phyloP scores from a whole-genome alignment of 92 coral and sea anemone genomes.

The Micromussa lordhowensis region DNA sequence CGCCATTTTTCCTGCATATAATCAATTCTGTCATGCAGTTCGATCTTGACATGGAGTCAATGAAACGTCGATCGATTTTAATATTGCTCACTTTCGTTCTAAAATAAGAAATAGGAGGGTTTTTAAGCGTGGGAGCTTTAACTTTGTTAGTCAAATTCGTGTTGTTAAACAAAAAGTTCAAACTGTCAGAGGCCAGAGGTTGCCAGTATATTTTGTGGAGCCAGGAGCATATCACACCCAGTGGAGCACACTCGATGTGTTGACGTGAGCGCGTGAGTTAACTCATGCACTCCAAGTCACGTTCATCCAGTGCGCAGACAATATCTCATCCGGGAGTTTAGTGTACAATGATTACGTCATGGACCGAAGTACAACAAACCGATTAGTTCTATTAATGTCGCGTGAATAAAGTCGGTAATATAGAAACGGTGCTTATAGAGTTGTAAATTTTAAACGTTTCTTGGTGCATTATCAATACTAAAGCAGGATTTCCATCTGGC shows the following conservation, averaged over 20 bases:
- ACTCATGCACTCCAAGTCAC: not conserved
- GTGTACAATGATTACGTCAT: constrained; percentile 6
- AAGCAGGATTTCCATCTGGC: not conserved
- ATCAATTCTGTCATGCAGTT: too few relatives aligned
- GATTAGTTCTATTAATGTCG: not conserved
- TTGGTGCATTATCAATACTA: not conserved
- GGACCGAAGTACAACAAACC: not conserved
- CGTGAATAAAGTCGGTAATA: not conserved
- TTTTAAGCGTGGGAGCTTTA: not conserved
- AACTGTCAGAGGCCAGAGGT: too few relatives aligned
- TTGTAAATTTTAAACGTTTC: not conserved
- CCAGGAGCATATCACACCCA: too few relatives aligned
- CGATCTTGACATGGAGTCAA: too few relatives aligned
- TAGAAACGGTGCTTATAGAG: not conserved
- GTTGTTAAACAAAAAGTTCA: not conserved
- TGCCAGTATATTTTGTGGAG: not conserved
- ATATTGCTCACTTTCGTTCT: too few relatives aligned
- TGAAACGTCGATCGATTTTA: too few relatives aligned
- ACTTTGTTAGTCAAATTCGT: not conserved
- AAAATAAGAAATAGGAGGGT: not conserved
- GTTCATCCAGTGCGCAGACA: constrained; percentile 6
- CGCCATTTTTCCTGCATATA: too few relatives aligned
- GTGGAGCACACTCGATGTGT: not conserved
- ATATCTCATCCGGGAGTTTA: constrained; percentile 22
- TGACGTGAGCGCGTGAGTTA: constrained; percentile 5